Evolutionary conservation across 2,113 vertebrate genomes (phyloP).

Genomic region (Stercorarius parasiticus): DNA sequence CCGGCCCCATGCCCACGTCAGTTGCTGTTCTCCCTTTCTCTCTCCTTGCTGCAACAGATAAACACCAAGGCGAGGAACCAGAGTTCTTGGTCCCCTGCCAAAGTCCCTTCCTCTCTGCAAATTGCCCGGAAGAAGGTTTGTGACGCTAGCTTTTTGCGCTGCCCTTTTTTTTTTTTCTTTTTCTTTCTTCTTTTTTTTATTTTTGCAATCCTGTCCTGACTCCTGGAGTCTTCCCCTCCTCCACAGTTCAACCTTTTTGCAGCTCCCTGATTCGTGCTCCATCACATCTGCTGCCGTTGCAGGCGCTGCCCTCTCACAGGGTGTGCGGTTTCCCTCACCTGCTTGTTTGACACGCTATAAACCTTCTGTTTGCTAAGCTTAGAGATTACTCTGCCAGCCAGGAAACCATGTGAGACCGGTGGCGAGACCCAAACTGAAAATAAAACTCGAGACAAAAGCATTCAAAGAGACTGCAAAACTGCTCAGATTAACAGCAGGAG

Average conservation of each 20-base stretch:
- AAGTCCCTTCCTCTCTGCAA: conserved; percentile 13
- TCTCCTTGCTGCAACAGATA: neutral
- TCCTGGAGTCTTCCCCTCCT: neutral
- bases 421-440: conserved; percentile 3
- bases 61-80: neutral
- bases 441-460: conserved; percentile 2
- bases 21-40: neutral
- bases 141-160: neutral
- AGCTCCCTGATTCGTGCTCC: neutral
- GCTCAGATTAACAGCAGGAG: neutral
- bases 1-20: fast-evolving
- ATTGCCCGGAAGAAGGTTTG: neutral
- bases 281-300: neutral
- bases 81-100: neutral
- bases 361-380: neutral
- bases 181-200: too few species aligned
- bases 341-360: neutral
- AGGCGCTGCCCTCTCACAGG: neutral
- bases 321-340: conserved; percentile 20
- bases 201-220: neutral
- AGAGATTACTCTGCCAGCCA: conserved; percentile 17
- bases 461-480: neutral
- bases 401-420: conserved; percentile 8
- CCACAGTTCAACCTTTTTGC: neutral
- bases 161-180: neutral